phyloP scores from a whole-genome alignment of 2,888 invertebrate species.

The Hipparchia sbordonii region DNA sequence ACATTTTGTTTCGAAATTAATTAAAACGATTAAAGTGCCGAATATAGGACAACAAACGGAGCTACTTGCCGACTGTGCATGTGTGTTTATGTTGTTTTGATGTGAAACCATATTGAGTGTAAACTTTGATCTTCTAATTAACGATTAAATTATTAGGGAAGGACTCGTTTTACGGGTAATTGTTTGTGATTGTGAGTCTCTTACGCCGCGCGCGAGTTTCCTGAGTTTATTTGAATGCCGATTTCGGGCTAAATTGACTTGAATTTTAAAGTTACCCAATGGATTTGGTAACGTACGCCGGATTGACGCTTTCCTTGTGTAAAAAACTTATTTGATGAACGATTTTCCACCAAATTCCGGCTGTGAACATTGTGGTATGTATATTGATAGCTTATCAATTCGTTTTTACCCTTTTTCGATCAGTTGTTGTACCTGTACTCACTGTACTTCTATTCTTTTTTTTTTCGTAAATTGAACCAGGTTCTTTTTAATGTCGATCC shows the following conservation, averaged over 20 bases:
- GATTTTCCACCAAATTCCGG: conserved; percentile 36
- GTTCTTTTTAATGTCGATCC: conserved; percentile 17
- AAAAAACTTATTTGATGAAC: conserved; percentile 41
- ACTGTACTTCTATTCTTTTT: neutral
- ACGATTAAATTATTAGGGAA: conserved; percentile 12
- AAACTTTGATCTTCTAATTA: conserved; percentile 6
- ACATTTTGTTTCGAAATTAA: conserved; percentile 40
- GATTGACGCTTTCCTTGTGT: conserved; percentile 37
- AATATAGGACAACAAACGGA: conserved; percentile 34
- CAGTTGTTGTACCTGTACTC: neutral
- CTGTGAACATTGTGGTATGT: conserved; percentile 45
- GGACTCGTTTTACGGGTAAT: conserved; percentile 26
- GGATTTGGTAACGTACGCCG: conserved; percentile 40
- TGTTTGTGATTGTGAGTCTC: conserved; percentile 36
- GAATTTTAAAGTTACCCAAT: conserved; percentile 36
- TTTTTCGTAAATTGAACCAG: conserved; percentile 2
- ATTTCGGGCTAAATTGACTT: conserved; percentile 37
- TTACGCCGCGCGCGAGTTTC: conserved; percentile 29
- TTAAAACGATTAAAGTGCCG: conserved; percentile 32
- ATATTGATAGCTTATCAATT: conserved; percentile 17
- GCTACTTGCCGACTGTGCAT: conserved; percentile 21
- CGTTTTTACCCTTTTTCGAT: neutral
- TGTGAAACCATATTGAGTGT: neutral
- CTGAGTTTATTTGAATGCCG: conserved; percentile 30
- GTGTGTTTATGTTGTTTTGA: conserved; percentile 24